These are phyloP conservation scores for Platycercus adscitus DNA, from an alignment of 2,113 vertebrate genomes.

Conservation along the genomic window DNA sequence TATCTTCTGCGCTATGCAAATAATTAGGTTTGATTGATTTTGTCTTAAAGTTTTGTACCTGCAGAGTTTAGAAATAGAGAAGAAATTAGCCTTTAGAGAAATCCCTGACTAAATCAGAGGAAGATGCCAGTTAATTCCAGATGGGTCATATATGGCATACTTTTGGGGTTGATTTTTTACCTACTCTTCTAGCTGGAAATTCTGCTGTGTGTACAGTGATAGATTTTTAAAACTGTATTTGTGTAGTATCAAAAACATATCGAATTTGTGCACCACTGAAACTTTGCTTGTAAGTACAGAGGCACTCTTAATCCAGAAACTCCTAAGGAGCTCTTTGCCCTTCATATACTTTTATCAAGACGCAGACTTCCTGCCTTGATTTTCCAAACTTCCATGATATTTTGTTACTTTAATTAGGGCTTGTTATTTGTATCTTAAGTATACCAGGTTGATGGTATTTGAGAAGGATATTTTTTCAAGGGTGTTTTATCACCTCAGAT, in stretches of 20 bases:
- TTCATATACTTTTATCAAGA: not conserved
- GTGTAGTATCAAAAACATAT: not conserved
- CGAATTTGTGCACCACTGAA: not conserved
- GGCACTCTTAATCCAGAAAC: not conserved
- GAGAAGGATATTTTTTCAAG: not conserved
- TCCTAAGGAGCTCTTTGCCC: not conserved
- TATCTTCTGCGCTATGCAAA: not conserved
- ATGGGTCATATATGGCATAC: not conserved
- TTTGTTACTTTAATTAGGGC: not conserved
- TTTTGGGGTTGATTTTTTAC: not conserved
- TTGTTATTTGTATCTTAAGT: not conserved
- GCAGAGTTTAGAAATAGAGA: not conserved
- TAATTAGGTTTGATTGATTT: not conserved
- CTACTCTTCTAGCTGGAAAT: not conserved
- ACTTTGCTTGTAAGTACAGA: not conserved
- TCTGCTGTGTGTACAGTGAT: not conserved
- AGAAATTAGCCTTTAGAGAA: not conserved
- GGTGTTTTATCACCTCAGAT: not conserved
- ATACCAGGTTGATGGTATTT: not conserved
- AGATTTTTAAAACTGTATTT: not conserved
- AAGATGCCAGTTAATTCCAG: not conserved
- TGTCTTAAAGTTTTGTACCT: not conserved
- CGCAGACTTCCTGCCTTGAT: not conserved
- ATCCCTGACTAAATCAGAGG: not conserved
- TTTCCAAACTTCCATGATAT: not conserved